A percentile compares a stretch with the other conserved stretches of the same genome.
Evolutionary conservation across 2,888 invertebrate genomes (phyloP).

Genomic region (Dasysyrphus albostriatus): DNA sequence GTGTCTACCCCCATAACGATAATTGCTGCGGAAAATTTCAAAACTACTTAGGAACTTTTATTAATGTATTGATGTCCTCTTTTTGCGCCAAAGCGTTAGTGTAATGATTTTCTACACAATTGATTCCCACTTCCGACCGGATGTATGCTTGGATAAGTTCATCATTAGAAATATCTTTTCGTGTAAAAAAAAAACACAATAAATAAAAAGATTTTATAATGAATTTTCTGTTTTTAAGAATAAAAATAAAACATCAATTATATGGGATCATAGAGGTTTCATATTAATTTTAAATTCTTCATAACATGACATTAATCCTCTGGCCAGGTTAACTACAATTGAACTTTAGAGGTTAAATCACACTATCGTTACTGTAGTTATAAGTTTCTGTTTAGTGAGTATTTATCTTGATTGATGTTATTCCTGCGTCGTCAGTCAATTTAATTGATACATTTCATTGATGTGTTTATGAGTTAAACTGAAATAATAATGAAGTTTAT

Average conservation of each 20-base stretch:
- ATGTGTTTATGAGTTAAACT: neutral
- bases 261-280: slow-evolving; percentile 18
- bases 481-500: too few species aligned
- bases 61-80: slow-evolving; percentile 10
- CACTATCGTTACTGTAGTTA: neutral
- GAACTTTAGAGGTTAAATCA: slow-evolving; percentile 1
- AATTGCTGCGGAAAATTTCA: slow-evolving; percentile 34
- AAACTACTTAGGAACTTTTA: slow-evolving; percentile 8
- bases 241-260: neutral
- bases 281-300: slow-evolving; percentile 15
- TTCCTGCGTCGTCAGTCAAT: neutral
- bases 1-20: neutral
- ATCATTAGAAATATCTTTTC: neutral
- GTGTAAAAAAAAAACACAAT: neutral
- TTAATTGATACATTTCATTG: neutral
- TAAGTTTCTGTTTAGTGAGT: neutral
- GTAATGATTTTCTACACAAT: slow-evolving; percentile 9
- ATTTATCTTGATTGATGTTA: neutral
- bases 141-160: neutral
- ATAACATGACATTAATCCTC: slow-evolving; percentile 8
- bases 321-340: slow-evolving; percentile 22
- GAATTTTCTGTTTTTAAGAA: slow-evolving; percentile 1
- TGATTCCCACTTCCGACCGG: slow-evolving; percentile 12
- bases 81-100: neutral
- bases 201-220: neutral